Percentiles rank a stretch among this genome's conserved stretches.
Evolutionary conservation across 2,888 invertebrate species (phyloP).

Genomic region (Caenorhabditis sp.): DNA sequence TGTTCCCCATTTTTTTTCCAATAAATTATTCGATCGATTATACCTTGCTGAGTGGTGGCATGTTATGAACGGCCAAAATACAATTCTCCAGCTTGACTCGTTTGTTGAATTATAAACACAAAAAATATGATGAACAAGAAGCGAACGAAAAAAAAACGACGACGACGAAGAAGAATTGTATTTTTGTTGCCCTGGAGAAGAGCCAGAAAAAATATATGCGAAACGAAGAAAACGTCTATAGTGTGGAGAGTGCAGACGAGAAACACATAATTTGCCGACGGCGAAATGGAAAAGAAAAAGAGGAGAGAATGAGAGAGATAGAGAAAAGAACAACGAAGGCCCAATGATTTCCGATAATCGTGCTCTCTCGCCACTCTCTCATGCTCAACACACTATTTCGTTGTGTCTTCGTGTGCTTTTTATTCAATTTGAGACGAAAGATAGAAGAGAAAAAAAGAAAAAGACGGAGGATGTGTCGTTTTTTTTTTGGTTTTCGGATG

Average conservation of each 20-base stretch:
- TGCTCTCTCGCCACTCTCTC: constrained; percentile 25
- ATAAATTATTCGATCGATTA: no score
- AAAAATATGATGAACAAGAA: no score
- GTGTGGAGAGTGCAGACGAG: constrained; percentile 7
- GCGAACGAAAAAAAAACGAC: no score
- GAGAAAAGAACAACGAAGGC: constrained; percentile 4
- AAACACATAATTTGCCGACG: constrained; percentile 21
- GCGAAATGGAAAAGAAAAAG: constrained; percentile 19
- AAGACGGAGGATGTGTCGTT: constrained; percentile 10
- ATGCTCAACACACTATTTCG: constrained; percentile 1
- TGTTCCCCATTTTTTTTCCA: no score
- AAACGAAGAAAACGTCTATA: neutral
- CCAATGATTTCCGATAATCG: constrained; percentile 57
- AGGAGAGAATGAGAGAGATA: no score
- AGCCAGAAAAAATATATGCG: constrained; percentile 1
- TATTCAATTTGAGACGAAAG: neutral
- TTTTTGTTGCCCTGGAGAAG: constrained; percentile 1
- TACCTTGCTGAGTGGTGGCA: constrained; percentile 41
- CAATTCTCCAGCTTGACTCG: constrained; percentile 14
- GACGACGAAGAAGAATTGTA: neutral
- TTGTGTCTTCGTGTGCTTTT: constrained; percentile 1
- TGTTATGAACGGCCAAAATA: constrained; percentile 21
- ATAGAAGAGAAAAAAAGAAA: no score
- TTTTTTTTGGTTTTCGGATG: constrained; percentile 11
- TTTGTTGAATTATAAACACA: neutral